A percentile compares a stretch with the other conserved stretches of the same genome.
phyloP scores from a whole-genome alignment of 53 echinoderm and acorn worm genomes.

The Temnopleurus reevesii region DNA sequence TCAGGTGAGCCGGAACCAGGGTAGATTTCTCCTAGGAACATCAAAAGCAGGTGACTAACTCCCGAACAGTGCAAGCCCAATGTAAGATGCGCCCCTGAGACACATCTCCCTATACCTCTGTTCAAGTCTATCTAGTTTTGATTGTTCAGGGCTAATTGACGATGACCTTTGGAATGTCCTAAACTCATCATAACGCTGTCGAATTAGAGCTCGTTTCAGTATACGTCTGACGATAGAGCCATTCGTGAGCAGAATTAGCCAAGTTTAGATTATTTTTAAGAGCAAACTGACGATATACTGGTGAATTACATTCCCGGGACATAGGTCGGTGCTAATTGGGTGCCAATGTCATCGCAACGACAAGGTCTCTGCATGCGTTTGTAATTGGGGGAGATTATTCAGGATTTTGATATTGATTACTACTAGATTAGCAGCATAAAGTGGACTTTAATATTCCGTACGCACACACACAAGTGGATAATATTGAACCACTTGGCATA shows the following conservation, averaged over 20 bases:
- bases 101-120: background rate
- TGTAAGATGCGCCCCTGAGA: background rate
- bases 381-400: background rate
- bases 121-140: conserved; percentile 38
- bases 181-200: background rate
- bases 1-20: background rate
- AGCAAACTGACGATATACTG: background rate
- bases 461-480: background rate
- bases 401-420: background rate
- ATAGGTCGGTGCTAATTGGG: background rate
- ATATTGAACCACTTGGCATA: background rate
- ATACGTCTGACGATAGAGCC: background rate
- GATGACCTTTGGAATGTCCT: conserved; percentile 46
- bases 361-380: background rate
- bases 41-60: conserved; percentile 11
- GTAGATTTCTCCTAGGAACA: background rate
- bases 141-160: conserved; percentile 45
- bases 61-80: background rate
- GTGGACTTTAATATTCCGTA: background rate
- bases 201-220: background rate
- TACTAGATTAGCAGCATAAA: background rate
- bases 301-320: background rate
- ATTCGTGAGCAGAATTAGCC: conserved; percentile 17
- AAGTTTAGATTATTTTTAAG: background rate
- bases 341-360: background rate